Conservation (phyloP, 2,797 vertebrate genomes). For the Phyllotis vaccarum region DNA sequence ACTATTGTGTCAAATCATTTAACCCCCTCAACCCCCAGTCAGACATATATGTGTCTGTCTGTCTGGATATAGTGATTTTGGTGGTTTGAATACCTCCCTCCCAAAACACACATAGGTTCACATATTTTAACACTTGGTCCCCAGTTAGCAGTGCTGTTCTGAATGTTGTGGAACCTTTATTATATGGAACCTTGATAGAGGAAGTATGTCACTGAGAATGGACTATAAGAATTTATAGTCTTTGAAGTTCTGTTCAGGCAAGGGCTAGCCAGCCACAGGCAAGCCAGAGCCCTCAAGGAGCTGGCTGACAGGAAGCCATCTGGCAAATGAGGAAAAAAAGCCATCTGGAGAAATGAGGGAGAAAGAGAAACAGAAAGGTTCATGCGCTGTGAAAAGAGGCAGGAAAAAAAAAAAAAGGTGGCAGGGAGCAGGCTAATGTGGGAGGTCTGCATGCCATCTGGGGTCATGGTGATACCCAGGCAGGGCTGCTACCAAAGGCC, state of each 20-base stretch:
- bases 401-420: background rate
- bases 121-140: background rate
- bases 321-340: too few species aligned
- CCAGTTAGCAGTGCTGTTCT: background rate
- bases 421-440: background rate
- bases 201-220: background rate
- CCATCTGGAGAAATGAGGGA: background rate
- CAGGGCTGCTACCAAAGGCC: too few species aligned
- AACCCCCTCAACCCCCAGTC: background rate
- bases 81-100: background rate
- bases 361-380: background rate
- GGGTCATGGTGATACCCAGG: background rate
- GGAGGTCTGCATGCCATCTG: background rate
- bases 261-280: background rate
- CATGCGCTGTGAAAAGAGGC: background rate
- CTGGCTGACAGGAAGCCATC: background rate
- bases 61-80: background rate
- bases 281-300: background rate
- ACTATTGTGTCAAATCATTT: background rate
- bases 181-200: background rate
- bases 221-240: background rate
- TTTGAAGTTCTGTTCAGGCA: background rate
- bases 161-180: background rate
- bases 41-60: background rate
- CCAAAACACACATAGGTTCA: background rate